These are phyloP conservation scores for Drosophila buzzatii DNA, from an alignment of 2,888 invertebrate genomes.

Conservation along the genomic window DNA sequence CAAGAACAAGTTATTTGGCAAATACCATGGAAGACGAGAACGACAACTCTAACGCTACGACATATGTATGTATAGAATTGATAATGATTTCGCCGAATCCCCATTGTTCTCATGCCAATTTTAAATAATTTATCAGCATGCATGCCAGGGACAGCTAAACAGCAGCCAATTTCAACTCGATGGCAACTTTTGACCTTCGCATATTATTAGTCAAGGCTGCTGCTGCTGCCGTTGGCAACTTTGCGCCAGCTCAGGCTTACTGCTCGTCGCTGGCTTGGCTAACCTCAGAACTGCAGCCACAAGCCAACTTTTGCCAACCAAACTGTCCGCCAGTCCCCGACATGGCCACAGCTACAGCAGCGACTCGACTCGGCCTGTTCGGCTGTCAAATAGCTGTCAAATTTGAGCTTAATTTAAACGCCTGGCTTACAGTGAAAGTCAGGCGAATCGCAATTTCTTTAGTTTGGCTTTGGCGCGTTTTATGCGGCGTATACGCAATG, in stretches of 20 bases:
- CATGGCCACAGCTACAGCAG: no score
- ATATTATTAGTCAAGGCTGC: constrained; percentile 26
- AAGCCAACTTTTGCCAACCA: constrained; percentile 5
- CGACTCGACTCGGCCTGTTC: background rate
- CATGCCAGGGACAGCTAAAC: background rate
- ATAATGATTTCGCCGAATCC: background rate
- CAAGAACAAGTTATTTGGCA: no score
- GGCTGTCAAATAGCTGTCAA: constrained; percentile 75
- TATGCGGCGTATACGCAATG: constrained; percentile 38
- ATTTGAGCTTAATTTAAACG: constrained; percentile 70
- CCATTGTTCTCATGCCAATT: background rate
- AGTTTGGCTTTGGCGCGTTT: constrained; percentile 23
- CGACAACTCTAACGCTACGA: no score
- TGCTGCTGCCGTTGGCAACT: constrained; percentile 5
- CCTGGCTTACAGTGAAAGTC: constrained; percentile 22
- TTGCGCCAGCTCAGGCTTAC: constrained; percentile 17
- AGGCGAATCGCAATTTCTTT: constrained; percentile 30
- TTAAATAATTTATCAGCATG: constrained; percentile 1
- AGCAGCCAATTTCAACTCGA: constrained; percentile 6
- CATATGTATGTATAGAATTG: background rate
- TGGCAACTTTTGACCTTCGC: constrained; percentile 1
- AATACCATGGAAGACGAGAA: no score
- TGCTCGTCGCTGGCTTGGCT: constrained; percentile 18
- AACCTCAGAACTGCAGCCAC: constrained; percentile 52
- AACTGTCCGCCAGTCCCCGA: background rate